Percentiles rank a stretch among this genome's conserved stretches.
Evolutionary conservation across 2,888 invertebrate species (phyloP).

Genomic region (Ischnus inquisitorius): DNA sequence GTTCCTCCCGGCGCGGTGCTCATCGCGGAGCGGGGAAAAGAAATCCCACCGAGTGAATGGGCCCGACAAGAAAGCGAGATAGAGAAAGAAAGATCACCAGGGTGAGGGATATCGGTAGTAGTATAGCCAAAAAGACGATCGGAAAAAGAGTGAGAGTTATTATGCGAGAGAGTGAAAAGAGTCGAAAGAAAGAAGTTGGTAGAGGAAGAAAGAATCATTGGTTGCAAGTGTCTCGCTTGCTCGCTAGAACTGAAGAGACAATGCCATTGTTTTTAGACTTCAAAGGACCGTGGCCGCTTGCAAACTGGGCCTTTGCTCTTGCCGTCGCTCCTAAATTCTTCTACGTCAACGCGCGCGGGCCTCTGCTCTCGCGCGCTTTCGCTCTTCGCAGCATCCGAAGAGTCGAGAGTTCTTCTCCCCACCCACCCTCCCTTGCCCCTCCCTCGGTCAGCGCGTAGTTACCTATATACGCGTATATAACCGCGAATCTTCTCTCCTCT

Average conservation of each 20-base stretch:
- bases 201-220: constrained; percentile 74
- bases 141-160: constrained; percentile 39
- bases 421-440: constrained; percentile 48
- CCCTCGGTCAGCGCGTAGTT: constrained; percentile 18
- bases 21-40: constrained; percentile 34
- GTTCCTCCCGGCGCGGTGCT: constrained; percentile 35
- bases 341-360: constrained; percentile 82
- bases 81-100: constrained; percentile 38
- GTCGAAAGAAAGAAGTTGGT: constrained; percentile 56
- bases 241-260: constrained; percentile 85
- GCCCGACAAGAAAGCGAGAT: constrained; percentile 64
- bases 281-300: constrained; percentile 84
- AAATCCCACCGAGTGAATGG: constrained; percentile 50
- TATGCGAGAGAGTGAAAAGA: constrained; percentile 56
- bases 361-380: constrained; percentile 72
- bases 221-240: constrained; percentile 80
- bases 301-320: constrained; percentile 84
- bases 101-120: constrained; percentile 11
- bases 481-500: constrained; percentile 65
- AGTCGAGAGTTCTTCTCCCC: constrained; percentile 50
- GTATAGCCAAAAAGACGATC: constrained; percentile 13
- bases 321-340: constrained; percentile 86
- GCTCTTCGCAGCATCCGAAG: constrained; percentile 66
- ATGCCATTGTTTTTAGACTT: constrained; percentile 86
- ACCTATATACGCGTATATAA: constrained; percentile 48